phyloP scores from a whole-genome alignment of 2,113 vertebrate genomes.

The Rhombomys opimus region DNA sequence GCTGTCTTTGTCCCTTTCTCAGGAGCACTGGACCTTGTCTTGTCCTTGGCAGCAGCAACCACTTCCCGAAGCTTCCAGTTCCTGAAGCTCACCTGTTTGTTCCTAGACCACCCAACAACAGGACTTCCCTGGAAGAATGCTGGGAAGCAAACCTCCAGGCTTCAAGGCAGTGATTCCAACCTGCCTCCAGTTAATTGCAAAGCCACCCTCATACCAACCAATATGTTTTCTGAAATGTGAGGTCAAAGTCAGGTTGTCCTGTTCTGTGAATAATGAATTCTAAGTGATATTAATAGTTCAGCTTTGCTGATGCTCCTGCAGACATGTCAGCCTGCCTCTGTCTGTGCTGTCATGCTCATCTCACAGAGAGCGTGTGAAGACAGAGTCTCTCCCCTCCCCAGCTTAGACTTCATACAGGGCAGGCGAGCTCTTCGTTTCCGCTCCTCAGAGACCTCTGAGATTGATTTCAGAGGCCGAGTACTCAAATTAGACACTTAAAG shows the following conservation, averaged over 20 bases:
- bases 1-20: background rate
- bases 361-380: constrained; percentile 71
- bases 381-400: constrained; percentile 20
- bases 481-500: constrained; percentile 77
- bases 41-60: background rate
- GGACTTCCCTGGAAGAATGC: background rate
- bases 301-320: background rate
- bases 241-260: constrained; percentile 55
- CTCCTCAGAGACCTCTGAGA: constrained; percentile 82
- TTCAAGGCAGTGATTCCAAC: background rate
- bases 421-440: constrained; percentile 78
- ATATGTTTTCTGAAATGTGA: constrained; percentile 51
- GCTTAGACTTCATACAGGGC: constrained; percentile 80
- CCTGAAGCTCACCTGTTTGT: background rate
- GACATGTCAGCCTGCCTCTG: constrained; percentile 31
- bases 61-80: background rate
- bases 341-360: constrained; percentile 54
- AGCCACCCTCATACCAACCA: background rate
- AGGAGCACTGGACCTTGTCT: background rate
- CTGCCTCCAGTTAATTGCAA: constrained; percentile 40
- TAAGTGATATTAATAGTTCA: constrained; percentile 65
- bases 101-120: background rate
- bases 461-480: constrained; percentile 83
- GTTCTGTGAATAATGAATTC: constrained; percentile 59
- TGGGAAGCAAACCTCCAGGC: background rate